Evolutionary conservation across 2,888 invertebrate genomes (phyloP), one percentile per base, ranked within the genome.

Genomic region (Lycocerus yunnanus): DNA sequence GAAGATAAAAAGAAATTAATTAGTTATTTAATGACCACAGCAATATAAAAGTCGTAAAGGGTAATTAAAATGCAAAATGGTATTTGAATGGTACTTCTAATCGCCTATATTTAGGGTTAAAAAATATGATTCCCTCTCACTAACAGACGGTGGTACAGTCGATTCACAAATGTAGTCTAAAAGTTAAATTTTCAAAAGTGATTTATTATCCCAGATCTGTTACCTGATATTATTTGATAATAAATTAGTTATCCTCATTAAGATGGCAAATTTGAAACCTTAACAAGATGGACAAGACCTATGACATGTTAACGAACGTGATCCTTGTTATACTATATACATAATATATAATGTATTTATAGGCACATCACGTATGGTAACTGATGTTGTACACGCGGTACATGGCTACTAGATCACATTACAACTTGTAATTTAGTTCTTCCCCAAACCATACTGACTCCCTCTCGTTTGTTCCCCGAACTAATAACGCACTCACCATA

Each of bases 341-440:
- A 82, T 81, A 81, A 82, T 80, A 82, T 82, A 81, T 83, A 81
- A 81, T 81, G 82, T 83, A 83, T 84, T 84, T 84, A 84, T 82
- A 84, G 79, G 81, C 84, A 77, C 81, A 84, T 84, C 84, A 85
- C 85, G 85, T 84, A 82, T 82, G 79, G 83, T 83, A 84, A 84
- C 84, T 82, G 84, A 82, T 85, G 85, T 84, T 83, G 81, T 81
- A 80, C 84, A 84, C 82, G 83, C 82, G 84, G 84, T 81, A 83
- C 84, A 82, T 79, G 80, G 81, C 80, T 80, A 81, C 79, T 82
- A 83, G 84, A 84, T 84, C 83, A 83, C 84, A 84, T 84, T 84
- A 84, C 85, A 82, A 81, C 81, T 83, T 82, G 83, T 84, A 84
- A 84, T 84, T 84, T 84, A 82, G 83, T 81, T 83, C 82, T 82